These are phyloP conservation scores for Eulimnadia texana DNA, from an alignment of 1,140 invertebrate genomes.

Conservation along the genomic window DNA sequence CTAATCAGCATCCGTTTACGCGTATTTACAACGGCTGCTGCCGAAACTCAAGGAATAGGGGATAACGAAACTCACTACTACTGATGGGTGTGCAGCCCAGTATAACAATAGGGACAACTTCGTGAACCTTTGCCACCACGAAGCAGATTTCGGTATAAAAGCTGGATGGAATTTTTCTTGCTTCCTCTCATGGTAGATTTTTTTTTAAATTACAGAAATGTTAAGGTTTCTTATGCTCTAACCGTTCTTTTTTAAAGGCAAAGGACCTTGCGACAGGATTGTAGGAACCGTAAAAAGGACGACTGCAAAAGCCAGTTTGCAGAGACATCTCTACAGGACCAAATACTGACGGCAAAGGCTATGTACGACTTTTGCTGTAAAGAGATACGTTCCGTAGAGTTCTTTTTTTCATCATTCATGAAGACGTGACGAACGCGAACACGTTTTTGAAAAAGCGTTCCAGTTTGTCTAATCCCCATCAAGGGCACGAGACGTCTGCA, in stretches of 20 bases:
- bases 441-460: neutral
- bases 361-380: neutral
- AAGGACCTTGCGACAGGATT: constrained; percentile 21
- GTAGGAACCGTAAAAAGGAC: constrained; percentile 18
- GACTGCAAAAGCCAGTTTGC: constrained; percentile 18
- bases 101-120: constrained; percentile 28
- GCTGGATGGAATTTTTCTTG: constrained; percentile 27
- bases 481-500: neutral
- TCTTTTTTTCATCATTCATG: neutral
- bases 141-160: constrained; percentile 24
- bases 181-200: constrained; percentile 26
- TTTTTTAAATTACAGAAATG: constrained; percentile 10
- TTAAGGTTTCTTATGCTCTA: neutral
- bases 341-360: neutral
- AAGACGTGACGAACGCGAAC: neutral
- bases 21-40: neutral
- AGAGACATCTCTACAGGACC: neutral
- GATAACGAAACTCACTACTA: constrained; percentile 15
- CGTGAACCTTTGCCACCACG: constrained; percentile 24
- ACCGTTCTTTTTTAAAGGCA: too few species aligned
- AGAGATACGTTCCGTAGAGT: neutral
- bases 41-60: neutral
- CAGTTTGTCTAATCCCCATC: neutral
- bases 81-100: constrained; percentile 25
- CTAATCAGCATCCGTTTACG: neutral